Conservation (phyloP, 2,797 vertebrate species). For the Coranthus polyacanthus region DNA sequence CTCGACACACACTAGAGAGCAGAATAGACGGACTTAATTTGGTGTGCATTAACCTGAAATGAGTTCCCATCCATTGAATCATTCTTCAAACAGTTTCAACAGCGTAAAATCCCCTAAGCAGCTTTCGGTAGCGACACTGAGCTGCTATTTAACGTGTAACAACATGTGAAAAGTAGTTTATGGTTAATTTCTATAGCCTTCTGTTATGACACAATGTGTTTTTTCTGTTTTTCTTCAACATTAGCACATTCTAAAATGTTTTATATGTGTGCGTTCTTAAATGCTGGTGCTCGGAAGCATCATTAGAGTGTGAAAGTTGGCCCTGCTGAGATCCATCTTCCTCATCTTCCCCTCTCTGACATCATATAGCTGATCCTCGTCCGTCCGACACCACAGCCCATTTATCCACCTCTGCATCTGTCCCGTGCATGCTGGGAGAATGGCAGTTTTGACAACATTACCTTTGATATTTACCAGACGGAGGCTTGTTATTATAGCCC, state of each 20-base stretch:
- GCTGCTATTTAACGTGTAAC: conserved; percentile 5
- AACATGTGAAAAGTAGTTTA: conserved; percentile 1
- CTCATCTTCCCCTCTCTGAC: conserved; percentile 23
- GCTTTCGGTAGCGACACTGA: conserved; percentile 4
- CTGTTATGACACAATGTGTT: conserved; percentile 3
- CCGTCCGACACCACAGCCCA: conserved; percentile 19
- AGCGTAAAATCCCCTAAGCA: neutral
- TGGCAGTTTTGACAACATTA: conserved; percentile 44
- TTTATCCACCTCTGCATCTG: conserved; percentile 42
- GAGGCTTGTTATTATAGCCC: conserved; percentile 30
- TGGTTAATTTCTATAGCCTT: neutral
- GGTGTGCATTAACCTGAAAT: conserved; percentile 1
- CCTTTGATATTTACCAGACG: conserved; percentile 58
- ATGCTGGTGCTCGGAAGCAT: conserved; percentile 18
- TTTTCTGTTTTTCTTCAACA: neutral
- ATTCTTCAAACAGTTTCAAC: conserved; percentile 6
- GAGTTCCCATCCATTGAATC: neutral
- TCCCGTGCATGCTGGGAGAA: conserved; percentile 33
- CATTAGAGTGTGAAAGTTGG: conserved; percentile 16
- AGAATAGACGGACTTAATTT: conserved; percentile 4
- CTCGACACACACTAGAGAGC: neutral
- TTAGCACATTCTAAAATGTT: conserved; percentile 3
- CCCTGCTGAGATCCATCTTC: conserved; percentile 33
- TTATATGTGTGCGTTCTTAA: conserved; percentile 21
- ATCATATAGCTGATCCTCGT: conserved; percentile 22